A percentile compares a stretch with the other conserved stretches of the same genome.
phyloP scores from a whole-genome alignment of 2,113 vertebrate species.

The Prinia subflava region DNA sequence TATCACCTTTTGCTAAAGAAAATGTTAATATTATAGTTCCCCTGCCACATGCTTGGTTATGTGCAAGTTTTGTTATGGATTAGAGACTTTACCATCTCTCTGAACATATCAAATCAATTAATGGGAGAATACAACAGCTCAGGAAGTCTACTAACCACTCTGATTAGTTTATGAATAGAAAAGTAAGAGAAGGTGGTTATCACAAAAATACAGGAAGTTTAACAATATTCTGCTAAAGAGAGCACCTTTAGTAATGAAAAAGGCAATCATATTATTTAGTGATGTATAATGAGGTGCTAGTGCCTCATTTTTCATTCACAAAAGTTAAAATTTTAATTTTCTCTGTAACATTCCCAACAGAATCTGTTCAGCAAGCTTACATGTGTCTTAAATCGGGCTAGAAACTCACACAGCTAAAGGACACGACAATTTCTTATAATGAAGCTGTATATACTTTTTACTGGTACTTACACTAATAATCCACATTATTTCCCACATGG shows the following conservation, averaged over 20 bases:
- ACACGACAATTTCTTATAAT: not conserved
- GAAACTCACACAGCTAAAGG: not conserved
- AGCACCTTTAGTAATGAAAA: not conserved
- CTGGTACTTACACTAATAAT: not conserved
- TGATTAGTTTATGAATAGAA: not conserved
- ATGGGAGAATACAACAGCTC: not conserved
- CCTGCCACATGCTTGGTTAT: not conserved
- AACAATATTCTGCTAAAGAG: not conserved
- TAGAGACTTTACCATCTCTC: not conserved
- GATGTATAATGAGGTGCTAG: not conserved
- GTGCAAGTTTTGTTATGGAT: not conserved
- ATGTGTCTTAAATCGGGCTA: not conserved
- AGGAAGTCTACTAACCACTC: not conserved
- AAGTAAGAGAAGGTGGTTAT: not conserved
- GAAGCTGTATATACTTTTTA: not conserved
- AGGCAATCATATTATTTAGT: not conserved
- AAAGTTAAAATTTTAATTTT: not conserved
- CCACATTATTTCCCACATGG: not conserved
- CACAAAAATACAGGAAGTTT: not conserved
- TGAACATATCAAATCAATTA: not conserved
- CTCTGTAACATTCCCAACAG: not conserved
- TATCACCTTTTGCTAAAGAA: not conserved
- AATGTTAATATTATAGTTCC: not conserved
- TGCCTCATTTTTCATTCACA: not conserved
- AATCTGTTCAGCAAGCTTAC: not conserved